Evolutionary conservation across 2,888 invertebrate species (phyloP), one percentile per base, ranked within the genome.

Genomic region (Orthosia incerta): DNA sequence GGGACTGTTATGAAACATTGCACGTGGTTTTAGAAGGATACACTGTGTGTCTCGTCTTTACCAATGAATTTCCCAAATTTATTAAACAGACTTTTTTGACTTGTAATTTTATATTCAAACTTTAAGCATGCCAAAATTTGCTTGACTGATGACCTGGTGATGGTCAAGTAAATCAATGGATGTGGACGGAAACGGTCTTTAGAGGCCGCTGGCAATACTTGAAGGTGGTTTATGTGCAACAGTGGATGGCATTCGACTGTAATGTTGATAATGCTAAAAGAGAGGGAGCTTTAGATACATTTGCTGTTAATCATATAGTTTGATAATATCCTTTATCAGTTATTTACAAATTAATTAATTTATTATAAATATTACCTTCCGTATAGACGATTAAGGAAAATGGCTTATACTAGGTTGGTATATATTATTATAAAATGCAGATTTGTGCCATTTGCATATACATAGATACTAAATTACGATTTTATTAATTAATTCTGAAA

Each of bases 371-470:
- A 60, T 23, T 26, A 56, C 48, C 39, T 39, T 39, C 39, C 3
- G 16, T 12, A 50, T 0, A 0, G 3, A 23, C 13, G 56, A 46
- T 39, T 20, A 46, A 77, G 76, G 73, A 62, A 66, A 77, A 73
- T 26, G 2, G 48, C 15, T 56, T 1, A 20, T 13, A 53, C 56
- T 31, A 76, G 12, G 23, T 23, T 55, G 13, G 16, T n/a, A n/a
- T n/a, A 45, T 39, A 5, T 51, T 45, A 51, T 55, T 39, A 57
- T 48, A 50, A 60, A 55, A 64, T 23, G 16, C 4, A 61, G 23
- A 51, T n/a, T 16, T 65, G 56, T 48, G 18, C 23, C 13, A 26
- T 46, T 39, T n/a, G 46, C 46, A n/a, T 9, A 23, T 9, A 23
- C 23, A 39, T 23, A 31, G 1, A 51, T 1, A 48, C 26, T 7